Evolutionary conservation across 2,113 vertebrate genomes (phyloP).

Genomic region (Lathamus discolor): DNA sequence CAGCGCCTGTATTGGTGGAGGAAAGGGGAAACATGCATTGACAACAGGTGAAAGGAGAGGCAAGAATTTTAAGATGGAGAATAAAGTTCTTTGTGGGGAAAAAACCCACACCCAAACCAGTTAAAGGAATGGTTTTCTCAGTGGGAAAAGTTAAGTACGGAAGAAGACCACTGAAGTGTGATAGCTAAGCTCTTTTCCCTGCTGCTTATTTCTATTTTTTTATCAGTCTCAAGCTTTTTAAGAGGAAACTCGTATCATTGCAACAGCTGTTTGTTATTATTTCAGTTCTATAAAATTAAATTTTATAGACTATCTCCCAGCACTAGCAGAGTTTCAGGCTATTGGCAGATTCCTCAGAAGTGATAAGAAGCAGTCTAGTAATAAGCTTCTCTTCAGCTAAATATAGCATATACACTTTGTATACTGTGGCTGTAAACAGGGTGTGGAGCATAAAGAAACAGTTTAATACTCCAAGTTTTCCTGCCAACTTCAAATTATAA

Average conservation of each 20-base stretch:
- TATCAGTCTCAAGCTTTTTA: background rate
- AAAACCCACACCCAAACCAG: background rate
- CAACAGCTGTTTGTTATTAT: background rate
- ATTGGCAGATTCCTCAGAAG: slow-evolving; percentile 15
- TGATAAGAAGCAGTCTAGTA: slow-evolving; percentile 18
- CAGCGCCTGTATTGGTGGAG: background rate
- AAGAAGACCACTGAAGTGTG: background rate
- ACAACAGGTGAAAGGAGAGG: background rate
- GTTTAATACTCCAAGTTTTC: slow-evolving; percentile 15
- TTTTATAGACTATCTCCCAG: background rate
- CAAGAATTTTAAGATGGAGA: background rate
- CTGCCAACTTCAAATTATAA: slow-evolving; percentile 14
- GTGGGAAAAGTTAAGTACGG: background rate
- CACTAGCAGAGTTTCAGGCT: background rate
- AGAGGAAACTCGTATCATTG: background rate
- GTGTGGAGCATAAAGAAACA: background rate
- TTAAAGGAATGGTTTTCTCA: background rate
- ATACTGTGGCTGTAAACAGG: background rate
- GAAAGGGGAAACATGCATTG: background rate
- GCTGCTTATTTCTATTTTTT: background rate
- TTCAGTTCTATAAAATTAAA: background rate
- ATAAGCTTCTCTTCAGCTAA: slow-evolving; percentile 3
- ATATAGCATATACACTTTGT: background rate
- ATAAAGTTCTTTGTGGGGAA: background rate
- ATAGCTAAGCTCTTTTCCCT: background rate